A percentile compares a stretch with the other conserved stretches of the same genome.
Evolutionary conservation across 2,113 vertebrate species (phyloP).

Genomic region (Salvator merianae): DNA sequence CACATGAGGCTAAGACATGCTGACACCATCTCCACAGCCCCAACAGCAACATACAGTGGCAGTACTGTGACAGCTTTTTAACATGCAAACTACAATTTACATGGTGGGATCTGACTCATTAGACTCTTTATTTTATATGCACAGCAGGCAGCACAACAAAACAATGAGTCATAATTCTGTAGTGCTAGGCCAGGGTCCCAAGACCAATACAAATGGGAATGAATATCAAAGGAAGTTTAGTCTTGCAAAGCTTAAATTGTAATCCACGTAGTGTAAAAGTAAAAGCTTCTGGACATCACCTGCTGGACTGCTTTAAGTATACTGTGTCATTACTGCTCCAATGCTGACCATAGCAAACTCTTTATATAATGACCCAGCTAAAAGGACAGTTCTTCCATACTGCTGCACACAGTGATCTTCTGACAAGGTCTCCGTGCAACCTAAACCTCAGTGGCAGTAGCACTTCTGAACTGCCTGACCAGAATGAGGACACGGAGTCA

Average conservation of each 20-base stretch:
- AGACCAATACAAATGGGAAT: not conserved
- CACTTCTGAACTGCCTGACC: no score
- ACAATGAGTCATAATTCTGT: no score
- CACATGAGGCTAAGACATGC: no score
- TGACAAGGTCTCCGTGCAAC: no score
- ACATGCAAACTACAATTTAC: not conserved
- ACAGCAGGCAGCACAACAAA: not conserved
- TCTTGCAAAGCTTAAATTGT: not conserved
- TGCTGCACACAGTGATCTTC: not conserved
- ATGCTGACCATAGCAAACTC: not conserved
- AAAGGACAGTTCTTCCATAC: not conserved
- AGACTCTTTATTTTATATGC: not conserved
- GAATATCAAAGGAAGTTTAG: no score
- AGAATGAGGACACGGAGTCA: no score
- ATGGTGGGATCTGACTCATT: not conserved
- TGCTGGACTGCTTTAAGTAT: not conserved
- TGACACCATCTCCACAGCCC: no score
- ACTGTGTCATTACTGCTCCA: accelerated
- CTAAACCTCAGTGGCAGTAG: no score
- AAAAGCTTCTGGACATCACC: not conserved
- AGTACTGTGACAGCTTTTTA: not conserved
- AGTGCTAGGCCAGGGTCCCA: not conserved
- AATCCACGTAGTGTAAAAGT: not conserved
- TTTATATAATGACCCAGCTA: not conserved
- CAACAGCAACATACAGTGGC: not conserved